phyloP scores from a whole-genome alignment of 2,888 invertebrate species.

The Aproaerema taeniolella region DNA sequence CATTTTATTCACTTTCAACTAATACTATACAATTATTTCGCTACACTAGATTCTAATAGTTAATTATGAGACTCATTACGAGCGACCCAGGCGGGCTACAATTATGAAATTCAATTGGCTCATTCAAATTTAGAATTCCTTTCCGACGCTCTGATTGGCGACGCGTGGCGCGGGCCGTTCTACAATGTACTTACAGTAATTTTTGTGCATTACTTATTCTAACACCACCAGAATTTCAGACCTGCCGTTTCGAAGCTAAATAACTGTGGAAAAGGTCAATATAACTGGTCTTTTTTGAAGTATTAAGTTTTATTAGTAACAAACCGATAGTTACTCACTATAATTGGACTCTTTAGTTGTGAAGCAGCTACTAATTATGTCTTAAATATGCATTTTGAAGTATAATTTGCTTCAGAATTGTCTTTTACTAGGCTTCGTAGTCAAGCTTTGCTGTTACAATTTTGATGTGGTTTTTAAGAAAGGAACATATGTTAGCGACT shows the following conservation, averaged over 20 bases:
- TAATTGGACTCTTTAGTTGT: slow-evolving; percentile 23
- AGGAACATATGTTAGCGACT: slow-evolving; percentile 22
- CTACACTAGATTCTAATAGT: slow-evolving; percentile 23
- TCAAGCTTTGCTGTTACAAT: neutral
- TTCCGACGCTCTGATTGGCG: slow-evolving; percentile 35
- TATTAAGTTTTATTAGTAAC: slow-evolving; percentile 20
- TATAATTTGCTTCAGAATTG: neutral
- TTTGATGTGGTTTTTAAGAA: slow-evolving; percentile 18
- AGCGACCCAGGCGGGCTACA: slow-evolving; percentile 22
- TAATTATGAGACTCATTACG: slow-evolving; percentile 20
- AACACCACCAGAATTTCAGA: neutral
- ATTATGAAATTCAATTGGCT: slow-evolving; percentile 44
- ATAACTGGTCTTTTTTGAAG: neutral
- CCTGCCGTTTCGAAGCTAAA: neutral
- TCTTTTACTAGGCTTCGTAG: neutral
- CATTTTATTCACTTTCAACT: no score
- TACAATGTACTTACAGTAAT: slow-evolving; percentile 6
- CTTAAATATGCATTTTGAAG: slow-evolving; percentile 20
- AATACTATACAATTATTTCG: slow-evolving; percentile 23
- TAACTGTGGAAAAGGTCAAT: neutral
- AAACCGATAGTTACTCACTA: slow-evolving; percentile 24
- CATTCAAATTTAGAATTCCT: slow-evolving; percentile 44
- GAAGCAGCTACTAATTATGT: slow-evolving; percentile 17
- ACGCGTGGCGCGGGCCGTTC: slow-evolving; percentile 30
- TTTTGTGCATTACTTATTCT: slow-evolving; percentile 15